phyloP scores from a whole-genome alignment of 2,113 vertebrate species.

The Paracanthobrama guichenoti region DNA sequence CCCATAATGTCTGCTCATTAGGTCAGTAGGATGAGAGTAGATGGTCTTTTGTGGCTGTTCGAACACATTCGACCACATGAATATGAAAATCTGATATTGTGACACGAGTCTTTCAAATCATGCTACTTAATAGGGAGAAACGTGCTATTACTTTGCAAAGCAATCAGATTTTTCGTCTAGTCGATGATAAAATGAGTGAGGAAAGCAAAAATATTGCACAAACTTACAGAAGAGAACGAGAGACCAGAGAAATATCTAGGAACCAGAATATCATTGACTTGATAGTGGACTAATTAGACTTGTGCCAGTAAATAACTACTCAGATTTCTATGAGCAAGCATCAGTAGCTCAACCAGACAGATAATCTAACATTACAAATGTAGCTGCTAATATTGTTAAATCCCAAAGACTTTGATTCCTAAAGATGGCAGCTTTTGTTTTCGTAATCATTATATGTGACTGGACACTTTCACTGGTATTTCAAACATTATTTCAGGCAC shows the following conservation, averaged over 20 bases:
- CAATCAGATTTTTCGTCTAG: background rate
- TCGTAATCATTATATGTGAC: constrained; percentile 27
- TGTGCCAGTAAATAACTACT: background rate
- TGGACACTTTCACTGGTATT: constrained; percentile 61
- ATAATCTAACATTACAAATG: background rate
- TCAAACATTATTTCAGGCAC: constrained; percentile 56
- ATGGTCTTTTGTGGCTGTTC: too few relatives aligned
- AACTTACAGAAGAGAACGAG: background rate
- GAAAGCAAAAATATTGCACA: background rate
- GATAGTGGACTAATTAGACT: background rate
- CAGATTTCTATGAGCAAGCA: constrained; percentile 1
- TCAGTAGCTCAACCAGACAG: background rate
- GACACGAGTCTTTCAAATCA: background rate
- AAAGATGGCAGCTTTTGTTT: constrained; percentile 20
- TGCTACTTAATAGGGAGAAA: background rate
- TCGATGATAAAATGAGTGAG: background rate
- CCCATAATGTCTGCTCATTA: too few relatives aligned
- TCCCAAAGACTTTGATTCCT: background rate
- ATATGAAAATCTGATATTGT: too few relatives aligned
- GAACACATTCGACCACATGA: too few relatives aligned
- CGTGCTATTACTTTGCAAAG: background rate
- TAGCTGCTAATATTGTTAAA: background rate
- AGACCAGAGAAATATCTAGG: background rate
- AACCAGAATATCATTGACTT: background rate
- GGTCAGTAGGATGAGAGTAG: too few relatives aligned